Base-by-base conservation (phyloP, 2,888 invertebrate genomes). In the Himalopsyche japonica region DNA sequence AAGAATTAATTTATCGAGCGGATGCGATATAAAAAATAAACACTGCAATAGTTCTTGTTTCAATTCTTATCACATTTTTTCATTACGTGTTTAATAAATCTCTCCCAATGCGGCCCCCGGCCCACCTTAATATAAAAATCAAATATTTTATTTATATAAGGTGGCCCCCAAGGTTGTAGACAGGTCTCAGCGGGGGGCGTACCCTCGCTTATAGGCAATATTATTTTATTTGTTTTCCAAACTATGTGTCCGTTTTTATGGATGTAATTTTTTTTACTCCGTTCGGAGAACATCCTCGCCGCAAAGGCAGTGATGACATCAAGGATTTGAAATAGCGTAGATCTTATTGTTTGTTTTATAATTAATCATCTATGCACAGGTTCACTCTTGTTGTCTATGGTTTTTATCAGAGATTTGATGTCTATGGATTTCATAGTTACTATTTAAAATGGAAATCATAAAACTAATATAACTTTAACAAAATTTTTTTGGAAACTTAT, bases 161-260 rank as follows among this genome's bases (percentile, higher is more conserved):
- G 57, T 57, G 57, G 57, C 57, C 57, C 24, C 57, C 57, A 57
- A 57, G 76, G 83, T 80, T 80, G 83, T 80, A 83, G 83, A 83
- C 83, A 83, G 76, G 30, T 83, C 83, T 3, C 83, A 43, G 80
- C 83, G 76, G 83, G 83, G 70, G 83, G 83, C 78, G 57, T 57
- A 57, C 57, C 57, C 57, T 57, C 57, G 57, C 57, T 57, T 57
- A 57, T 57, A 57, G 57, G 57, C 57, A 57, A 57, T 57, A 57
- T 57, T 57, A 57, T 57, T 57, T 57, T 57, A 57, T 57, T 57
- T 57, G 57, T 57, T 24, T 57, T 57, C 57, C 57, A 20, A 57
- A 3, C n/a, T 20, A 20, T 57, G 57, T 57, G 57, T 57, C 57
- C 57, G 57, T 20, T 57, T 57, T 57, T 57, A 57, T n/a, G 57